Evolutionary conservation across 2,888 invertebrate genomes (phyloP).

Genomic region (Erannis defoliaria): DNA sequence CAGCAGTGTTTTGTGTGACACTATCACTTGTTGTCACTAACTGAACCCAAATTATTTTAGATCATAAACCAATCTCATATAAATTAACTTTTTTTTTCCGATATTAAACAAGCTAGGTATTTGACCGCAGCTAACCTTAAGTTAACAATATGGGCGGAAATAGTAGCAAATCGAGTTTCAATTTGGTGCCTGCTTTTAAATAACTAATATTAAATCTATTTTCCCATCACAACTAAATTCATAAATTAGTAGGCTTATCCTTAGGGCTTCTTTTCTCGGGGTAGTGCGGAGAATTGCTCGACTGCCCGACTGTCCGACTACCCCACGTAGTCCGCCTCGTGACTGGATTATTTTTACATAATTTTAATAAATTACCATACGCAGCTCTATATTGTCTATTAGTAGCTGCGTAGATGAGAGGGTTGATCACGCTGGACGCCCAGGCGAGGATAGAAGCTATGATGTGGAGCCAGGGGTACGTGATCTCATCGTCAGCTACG

Average conservation of each 20-base stretch:
- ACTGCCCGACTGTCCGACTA: slow-evolving; percentile 78
- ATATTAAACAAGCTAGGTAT: too few relatives aligned
- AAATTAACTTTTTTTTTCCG: too few relatives aligned
- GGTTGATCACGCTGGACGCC: slow-evolving; percentile 96
- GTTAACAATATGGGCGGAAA: neutral
- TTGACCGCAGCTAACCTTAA: too few relatives aligned
- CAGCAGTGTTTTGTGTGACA: too few relatives aligned
- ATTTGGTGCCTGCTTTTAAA: neutral
- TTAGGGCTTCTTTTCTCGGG: slow-evolving; percentile 73
- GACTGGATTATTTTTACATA: slow-evolving; percentile 74
- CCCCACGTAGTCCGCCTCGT: slow-evolving; percentile 77
- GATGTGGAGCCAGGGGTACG: slow-evolving; percentile 91
- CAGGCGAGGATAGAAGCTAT: slow-evolving; percentile 95
- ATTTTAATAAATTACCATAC: slow-evolving; percentile 84
- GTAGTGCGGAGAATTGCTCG: slow-evolving; percentile 80
- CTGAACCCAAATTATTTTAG: too few relatives aligned
- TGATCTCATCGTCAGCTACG: slow-evolving; percentile 92
- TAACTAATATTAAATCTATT: neutral
- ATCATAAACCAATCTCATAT: too few relatives aligned
- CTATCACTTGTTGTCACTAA: too few relatives aligned
- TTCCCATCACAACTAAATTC: slow-evolving; percentile 45
- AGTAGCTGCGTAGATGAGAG: slow-evolving; percentile 95
- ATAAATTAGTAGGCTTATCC: slow-evolving; percentile 78
- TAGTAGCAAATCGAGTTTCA: neutral
- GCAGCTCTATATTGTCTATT: slow-evolving; percentile 92